Conservation (phyloP, 1,140 invertebrate species). For the Agrilus planipennis region DNA sequence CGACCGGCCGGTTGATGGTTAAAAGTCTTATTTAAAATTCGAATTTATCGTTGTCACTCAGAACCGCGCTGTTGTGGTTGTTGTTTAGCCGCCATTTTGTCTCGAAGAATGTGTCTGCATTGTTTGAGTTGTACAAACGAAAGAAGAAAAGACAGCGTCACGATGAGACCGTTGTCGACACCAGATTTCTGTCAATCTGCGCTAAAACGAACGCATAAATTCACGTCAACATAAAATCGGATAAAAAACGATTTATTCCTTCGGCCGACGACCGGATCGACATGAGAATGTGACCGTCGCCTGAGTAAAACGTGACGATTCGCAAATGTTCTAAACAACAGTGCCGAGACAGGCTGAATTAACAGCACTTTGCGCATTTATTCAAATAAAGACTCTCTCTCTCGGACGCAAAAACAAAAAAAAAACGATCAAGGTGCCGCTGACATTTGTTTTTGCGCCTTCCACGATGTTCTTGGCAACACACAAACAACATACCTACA, state of each 20-base stretch:
- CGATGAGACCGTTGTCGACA: constrained; percentile 15
- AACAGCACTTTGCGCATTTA: constrained; percentile 22
- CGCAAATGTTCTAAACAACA: too few relatives aligned
- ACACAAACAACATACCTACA: too few relatives aligned
- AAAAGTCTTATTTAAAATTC: constrained; percentile 21
- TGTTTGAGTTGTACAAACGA: constrained; percentile 21
- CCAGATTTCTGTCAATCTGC: constrained; percentile 24
- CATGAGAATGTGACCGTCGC: not conserved
- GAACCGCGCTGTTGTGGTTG: too few relatives aligned
- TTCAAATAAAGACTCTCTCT: constrained; percentile 19
- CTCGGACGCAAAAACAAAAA: too few relatives aligned
- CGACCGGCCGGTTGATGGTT: constrained; percentile 12
- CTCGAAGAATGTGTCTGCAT: constrained; percentile 16
- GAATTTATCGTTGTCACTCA: constrained; percentile 13
- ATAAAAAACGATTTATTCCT: constrained; percentile 27
- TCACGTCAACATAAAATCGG: constrained; percentile 20
- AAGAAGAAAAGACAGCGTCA: too few relatives aligned
- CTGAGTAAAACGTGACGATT: too few relatives aligned
- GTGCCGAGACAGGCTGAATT: constrained; percentile 20
- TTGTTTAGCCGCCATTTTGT: constrained; percentile 23
- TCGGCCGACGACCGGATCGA: constrained; percentile 10
- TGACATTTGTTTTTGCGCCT: constrained; percentile 24
- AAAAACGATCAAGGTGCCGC: constrained; percentile 21
- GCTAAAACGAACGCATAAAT: constrained; percentile 20
- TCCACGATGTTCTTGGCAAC: constrained; percentile 15